These are phyloP conservation scores for Leptura quadrifasciata DNA, from an alignment of 2,888 invertebrate species.

Conservation along the genomic window DNA sequence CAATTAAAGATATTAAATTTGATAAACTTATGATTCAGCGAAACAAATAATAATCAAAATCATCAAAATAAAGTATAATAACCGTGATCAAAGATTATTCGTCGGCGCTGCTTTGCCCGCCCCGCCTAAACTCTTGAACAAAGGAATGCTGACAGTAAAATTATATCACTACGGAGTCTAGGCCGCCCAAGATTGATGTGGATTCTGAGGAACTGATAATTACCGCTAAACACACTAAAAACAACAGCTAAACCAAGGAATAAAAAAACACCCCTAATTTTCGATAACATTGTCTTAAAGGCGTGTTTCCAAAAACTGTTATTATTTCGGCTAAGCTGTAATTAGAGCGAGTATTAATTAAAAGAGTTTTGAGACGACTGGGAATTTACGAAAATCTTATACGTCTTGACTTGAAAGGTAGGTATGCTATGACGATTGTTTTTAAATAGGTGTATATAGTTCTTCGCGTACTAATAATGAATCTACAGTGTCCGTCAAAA, in stretches of 20 bases:
- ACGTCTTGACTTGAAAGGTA: background rate
- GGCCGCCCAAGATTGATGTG: conserved; percentile 56
- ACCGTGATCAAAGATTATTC: conserved; percentile 43
- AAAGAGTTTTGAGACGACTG: background rate
- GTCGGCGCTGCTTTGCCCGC: conserved; percentile 30
- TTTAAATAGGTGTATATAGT: background rate
- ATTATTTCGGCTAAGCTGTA: conserved; percentile 27
- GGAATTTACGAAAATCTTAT: background rate
- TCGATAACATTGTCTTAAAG: background rate
- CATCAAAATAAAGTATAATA: conserved; percentile 39
- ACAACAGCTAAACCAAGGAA: background rate
- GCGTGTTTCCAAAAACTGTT: conserved; percentile 38
- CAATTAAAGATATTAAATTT: conserved; percentile 20
- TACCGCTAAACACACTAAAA: conserved; percentile 18
- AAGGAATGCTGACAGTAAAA: conserved; percentile 57
- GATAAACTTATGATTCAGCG: background rate
- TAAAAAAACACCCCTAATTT: conserved; percentile 35
- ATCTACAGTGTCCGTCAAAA: too few relatives aligned
- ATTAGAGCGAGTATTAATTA: conserved; percentile 27
- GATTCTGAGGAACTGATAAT: conserved; percentile 30
- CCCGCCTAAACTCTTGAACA: conserved; percentile 37
- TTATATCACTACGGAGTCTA: conserved; percentile 53
- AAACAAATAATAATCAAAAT: conserved; percentile 38
- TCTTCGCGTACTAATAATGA: too few relatives aligned
- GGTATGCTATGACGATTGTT: background rate